Conservation (phyloP, 2,113 vertebrate genomes). For the Podarcis cretensis region DNA sequence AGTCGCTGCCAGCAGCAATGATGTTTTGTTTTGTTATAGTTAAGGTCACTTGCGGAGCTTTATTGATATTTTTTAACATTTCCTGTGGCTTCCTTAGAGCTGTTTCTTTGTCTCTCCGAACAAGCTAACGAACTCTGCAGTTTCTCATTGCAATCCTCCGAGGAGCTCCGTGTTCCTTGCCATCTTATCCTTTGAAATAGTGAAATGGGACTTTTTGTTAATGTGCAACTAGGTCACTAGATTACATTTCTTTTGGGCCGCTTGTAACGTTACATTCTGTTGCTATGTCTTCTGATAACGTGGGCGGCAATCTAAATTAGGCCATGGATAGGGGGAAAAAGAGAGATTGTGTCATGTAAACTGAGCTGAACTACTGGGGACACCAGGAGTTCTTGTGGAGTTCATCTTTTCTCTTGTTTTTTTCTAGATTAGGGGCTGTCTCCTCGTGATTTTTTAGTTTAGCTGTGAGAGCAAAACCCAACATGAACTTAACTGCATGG, state of each 20-base stretch:
- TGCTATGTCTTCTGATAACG: not conserved
- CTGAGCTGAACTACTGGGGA: not conserved
- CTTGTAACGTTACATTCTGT: slow-evolving; percentile 3
- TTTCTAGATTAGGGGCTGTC: not conserved
- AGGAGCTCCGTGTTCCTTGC: slow-evolving; percentile 13
- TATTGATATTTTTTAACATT: slow-evolving; percentile 31
- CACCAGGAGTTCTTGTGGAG: not conserved
- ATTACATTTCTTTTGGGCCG: slow-evolving; percentile 33
- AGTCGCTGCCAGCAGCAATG: not conserved
- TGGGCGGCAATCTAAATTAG: slow-evolving; percentile 18
- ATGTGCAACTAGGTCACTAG: slow-evolving; percentile 2
- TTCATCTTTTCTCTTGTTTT: not conserved
- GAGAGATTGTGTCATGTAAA: not conserved
- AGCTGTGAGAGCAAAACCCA: too few relatives aligned
- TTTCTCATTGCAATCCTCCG: not conserved
- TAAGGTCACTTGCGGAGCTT: not conserved
- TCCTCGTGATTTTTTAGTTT: not conserved
- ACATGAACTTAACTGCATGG: too few relatives aligned
- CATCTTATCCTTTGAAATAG: slow-evolving; percentile 16
- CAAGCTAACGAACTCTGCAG: not conserved
- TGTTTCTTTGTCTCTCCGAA: not conserved
- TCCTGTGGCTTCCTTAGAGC: slow-evolving; percentile 18
- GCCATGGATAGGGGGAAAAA: not conserved
- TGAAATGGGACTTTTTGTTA: slow-evolving; percentile 27
- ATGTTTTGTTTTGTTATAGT: not conserved